Base-by-base conservation (phyloP, 1,140 invertebrate genomes). In the Drosophila sp. region DNA sequence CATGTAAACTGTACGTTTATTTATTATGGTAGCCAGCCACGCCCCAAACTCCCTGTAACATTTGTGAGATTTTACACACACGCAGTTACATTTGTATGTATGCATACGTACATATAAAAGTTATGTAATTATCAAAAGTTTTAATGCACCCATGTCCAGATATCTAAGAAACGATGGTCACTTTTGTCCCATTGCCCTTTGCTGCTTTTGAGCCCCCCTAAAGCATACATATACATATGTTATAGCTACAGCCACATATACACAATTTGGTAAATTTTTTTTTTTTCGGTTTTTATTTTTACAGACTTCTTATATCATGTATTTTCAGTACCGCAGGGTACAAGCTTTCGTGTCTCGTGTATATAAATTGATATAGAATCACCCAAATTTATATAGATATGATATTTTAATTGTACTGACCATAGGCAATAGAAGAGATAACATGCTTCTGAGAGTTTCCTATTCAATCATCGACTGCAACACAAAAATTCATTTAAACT, bases 1-100 rank as follows among this genome's bases (percentile, higher is more conserved):
- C 83, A 86, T 86, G 83, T 83, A 86, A 86, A 86, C 87, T 86
- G 87, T 83, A 86, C 83, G 83, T 86, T 87, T 86, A 86, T 86
- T 86, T 86, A 86, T 86, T 86, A 86, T 83, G 72, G 64, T 67
- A 72, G 55, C 63, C 64, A 60, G 61, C 41, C 55, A 56, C 58
- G 67, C 67, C 74, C 38, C 76, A 38, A 11, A 10, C 7, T 3
- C 11, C 17, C 41, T 4, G 29, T 32, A 50, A 50, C 40, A 63
- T 55, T 87, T 86, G 79, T 65, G 74, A 86, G 64, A 79, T 79
- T 82, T 78, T 78, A 69, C 66, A 69, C 73, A 61, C 17, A 41
- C n/a, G 2, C 56, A 55, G 35, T 32, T 38, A 60, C 47, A 64
- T 68, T 71, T 66, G 63, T 66, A 79, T 41, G 40, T 0, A 41